Percentiles rank a stretch among this genome's conserved stretches.
These are phyloP conservation scores for Hippocampus barbouri DNA, from an alignment of 2,113 vertebrate genomes.

Conservation along the genomic window DNA sequence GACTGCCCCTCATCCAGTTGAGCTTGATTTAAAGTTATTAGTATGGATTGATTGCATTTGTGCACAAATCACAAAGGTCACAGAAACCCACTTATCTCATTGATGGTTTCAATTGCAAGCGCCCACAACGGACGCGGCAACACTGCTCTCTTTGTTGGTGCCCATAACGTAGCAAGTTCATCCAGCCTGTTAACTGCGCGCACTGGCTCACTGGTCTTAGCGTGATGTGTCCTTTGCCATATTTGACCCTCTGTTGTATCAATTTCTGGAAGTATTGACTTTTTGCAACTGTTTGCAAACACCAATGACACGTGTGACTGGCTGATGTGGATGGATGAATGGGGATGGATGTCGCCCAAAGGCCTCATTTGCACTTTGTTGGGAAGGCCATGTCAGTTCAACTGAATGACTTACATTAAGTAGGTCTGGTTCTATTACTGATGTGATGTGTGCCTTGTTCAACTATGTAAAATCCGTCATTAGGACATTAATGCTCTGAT, in stretches of 20 bases:
- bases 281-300: constrained; percentile 52
- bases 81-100: constrained; percentile 29
- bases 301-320: constrained; percentile 35
- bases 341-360: constrained; percentile 19
- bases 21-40: constrained; percentile 33
- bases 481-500: not conserved
- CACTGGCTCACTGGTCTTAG: constrained; percentile 5
- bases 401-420: constrained; percentile 24
- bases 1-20: constrained; percentile 20
- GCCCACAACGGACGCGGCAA: constrained; percentile 5
- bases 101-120: constrained; percentile 37
- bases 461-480: not conserved
- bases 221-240: constrained; percentile 30
- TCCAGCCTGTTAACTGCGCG: constrained; percentile 18
- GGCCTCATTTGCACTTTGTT: constrained; percentile 20
- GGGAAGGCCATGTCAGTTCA: constrained; percentile 29
- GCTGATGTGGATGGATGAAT: constrained; percentile 14
- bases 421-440: constrained; percentile 1
- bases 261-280: constrained; percentile 37
- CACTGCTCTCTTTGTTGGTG: constrained; percentile 32
- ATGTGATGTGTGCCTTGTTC: not conserved
- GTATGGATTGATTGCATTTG: constrained; percentile 27
- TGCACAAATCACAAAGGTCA: constrained; percentile 24
- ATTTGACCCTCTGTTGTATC: constrained; percentile 27
- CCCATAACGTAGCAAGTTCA: constrained; percentile 28